phyloP scores from a whole-genome alignment of 2,888 invertebrate species.

The Augochlorella aurata region DNA sequence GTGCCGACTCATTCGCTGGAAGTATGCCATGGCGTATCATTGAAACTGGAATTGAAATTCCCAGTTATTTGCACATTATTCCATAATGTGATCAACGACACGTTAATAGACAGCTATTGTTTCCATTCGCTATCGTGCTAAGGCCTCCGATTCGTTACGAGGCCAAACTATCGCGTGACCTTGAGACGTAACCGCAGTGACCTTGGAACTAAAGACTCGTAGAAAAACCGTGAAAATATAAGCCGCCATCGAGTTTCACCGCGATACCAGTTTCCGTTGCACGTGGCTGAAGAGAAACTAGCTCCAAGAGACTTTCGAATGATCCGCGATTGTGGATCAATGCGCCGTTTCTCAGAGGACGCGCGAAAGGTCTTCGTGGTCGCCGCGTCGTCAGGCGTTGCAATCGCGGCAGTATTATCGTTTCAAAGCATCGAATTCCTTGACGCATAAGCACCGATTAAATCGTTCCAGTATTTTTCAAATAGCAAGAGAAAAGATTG shows the following conservation, averaged over 20 bases:
- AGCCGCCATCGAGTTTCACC: slow-evolving; percentile 20
- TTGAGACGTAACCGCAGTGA: slow-evolving; percentile 18
- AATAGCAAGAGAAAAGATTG: neutral
- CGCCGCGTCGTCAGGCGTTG: slow-evolving; percentile 17
- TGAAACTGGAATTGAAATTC: neutral
- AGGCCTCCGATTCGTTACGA: neutral
- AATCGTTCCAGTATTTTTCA: neutral
- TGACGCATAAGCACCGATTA: neutral
- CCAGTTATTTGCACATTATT: neutral
- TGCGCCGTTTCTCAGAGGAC: slow-evolving; percentile 45
- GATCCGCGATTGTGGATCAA: slow-evolving; percentile 36
- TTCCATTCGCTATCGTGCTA: too few species aligned
- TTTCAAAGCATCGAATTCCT: neutral
- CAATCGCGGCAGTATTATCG: slow-evolving; percentile 2
- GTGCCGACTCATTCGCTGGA: neutral
- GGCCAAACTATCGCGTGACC: slow-evolving; percentile 1
- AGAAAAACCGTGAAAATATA: slow-evolving; percentile 23
- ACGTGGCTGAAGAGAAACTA: slow-evolving; percentile 18
- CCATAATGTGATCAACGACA: neutral
- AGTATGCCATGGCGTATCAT: neutral
- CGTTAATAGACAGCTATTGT: neutral
- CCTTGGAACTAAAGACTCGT: slow-evolving; percentile 8
- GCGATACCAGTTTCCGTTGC: slow-evolving; percentile 8
- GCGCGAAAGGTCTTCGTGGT: slow-evolving; percentile 46
- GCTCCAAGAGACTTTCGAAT: slow-evolving; percentile 24